Conservation (phyloP, 1,140 invertebrate species). For the Drosophila ogumai region DNA sequence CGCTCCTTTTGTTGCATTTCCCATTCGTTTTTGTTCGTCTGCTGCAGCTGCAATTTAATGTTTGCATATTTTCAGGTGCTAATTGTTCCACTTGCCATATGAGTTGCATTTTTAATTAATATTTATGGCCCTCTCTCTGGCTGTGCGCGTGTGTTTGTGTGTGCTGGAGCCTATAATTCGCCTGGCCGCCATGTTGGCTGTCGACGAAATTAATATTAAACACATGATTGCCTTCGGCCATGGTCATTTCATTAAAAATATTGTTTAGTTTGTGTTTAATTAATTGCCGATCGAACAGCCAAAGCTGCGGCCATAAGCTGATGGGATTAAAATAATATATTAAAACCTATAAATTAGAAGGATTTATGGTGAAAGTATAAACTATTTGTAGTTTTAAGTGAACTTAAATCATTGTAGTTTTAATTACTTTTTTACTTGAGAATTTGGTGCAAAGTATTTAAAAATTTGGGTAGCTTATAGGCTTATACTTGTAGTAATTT, state of each 20-base stretch:
- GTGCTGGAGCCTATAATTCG: constrained; percentile 50
- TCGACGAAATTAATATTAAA: constrained; percentile 82
- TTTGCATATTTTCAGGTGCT: constrained; percentile 85
- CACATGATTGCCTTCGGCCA: constrained; percentile 81
- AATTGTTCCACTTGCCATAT: constrained; percentile 84
- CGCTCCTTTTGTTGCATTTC: constrained; percentile 50
- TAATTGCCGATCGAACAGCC: constrained; percentile 65
- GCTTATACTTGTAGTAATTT: neutral
- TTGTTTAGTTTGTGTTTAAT: constrained; percentile 82
- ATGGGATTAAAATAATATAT: constrained; percentile 18
- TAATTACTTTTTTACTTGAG: neutral
- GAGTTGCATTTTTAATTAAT: constrained; percentile 84
- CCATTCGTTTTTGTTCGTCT: constrained; percentile 34
- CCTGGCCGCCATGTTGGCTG: constrained; percentile 70
- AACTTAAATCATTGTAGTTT: neutral
- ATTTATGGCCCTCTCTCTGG: constrained; percentile 57
- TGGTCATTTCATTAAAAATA: constrained; percentile 80
- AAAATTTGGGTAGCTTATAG: neutral
- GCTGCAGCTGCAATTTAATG: constrained; percentile 79
- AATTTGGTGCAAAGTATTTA: neutral
- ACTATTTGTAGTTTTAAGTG: neutral
- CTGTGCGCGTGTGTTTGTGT: constrained; percentile 6
- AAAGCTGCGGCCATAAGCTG: constrained; percentile 51
- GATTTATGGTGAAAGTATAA: neutral
- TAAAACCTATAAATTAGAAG: neutral